Base-by-base conservation (phyloP, 2,888 invertebrate species). In the Eulithis prunata region DNA sequence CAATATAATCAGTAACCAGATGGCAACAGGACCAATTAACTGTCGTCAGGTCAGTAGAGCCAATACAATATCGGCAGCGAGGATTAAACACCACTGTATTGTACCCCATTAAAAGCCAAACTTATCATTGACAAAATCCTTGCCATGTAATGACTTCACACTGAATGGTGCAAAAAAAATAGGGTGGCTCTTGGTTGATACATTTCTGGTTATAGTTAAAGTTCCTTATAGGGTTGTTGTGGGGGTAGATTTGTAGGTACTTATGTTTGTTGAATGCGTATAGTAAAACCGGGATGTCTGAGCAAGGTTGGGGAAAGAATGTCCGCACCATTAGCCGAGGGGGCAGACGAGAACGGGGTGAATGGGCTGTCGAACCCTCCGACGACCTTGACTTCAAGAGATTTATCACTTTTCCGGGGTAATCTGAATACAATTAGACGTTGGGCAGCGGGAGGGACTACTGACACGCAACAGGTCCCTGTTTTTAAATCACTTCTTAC, bases 371-470 rank as follows among this genome's bases (percentile, higher is more conserved):
- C 89, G 88, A 91, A 91, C 90, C 91, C 90, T 89, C 89, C 83
- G 82, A 66, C 85, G 91, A 91, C 92, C 92, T 92, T 91, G 92
- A 91, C 90, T 88, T 84, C 77, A 80, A 77, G 84, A 88, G 88
- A 90, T 90, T 90, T 90, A 91, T 90, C 89, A 90, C 89, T 88
- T 86, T 90, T 90, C 89, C 86, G 85, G 86, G 83, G 88, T 89
- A 88, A 90, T 91, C 88, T 90, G 89, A 92, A 91, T 89, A 89
- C 90, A 90, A 91, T 91, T 92, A 90, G 86, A 83, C 82, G 84
- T 81, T 86, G 86, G 87, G 82, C 87, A 88, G 82, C 80, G 75
- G 80, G 75, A 77, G 82, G 82, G 80, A 80, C 83, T 81, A 76
- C 79, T 76, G 73, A 66, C 70, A 76, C 71, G 86, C 89, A 89